Percentiles rank a stretch among this genome's conserved stretches.
Evolutionary conservation across 2,113 vertebrate genomes (phyloP).

Genomic region (Euleptes europaea): DNA sequence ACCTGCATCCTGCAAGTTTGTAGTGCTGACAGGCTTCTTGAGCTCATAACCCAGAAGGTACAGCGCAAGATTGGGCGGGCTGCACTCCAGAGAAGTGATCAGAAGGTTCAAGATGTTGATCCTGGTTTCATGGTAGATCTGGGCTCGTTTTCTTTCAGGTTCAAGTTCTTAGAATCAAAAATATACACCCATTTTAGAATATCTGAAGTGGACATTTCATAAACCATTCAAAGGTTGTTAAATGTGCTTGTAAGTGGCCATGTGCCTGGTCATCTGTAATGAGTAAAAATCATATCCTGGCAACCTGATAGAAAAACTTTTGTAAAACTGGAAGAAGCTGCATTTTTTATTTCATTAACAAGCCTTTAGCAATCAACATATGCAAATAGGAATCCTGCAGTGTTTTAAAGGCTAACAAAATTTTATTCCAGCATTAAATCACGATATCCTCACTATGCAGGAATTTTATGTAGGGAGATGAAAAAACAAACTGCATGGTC

Average conservation of each 20-base stretch:
- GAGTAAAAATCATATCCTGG: background rate
- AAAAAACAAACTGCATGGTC: no score
- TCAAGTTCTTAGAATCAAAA: constrained; percentile 73
- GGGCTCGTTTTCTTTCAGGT: constrained; percentile 78
- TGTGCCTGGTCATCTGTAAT: background rate
- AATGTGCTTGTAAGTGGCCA: background rate
- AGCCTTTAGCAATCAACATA: no score
- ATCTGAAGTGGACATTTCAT: background rate
- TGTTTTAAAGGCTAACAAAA: no score
- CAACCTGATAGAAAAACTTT: background rate
- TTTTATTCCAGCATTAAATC: no score
- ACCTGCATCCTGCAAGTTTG: constrained; percentile 97
- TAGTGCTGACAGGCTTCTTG: constrained; percentile 93
- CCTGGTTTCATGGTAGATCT: constrained; percentile 90
- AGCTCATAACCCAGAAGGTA: constrained; percentile 95
- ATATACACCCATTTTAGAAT: constrained; percentile 11
- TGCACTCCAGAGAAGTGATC: constrained; percentile 93
- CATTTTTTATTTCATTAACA: background rate
- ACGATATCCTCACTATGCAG: no score
- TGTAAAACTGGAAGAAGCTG: background rate
- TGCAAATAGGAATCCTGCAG: no score
- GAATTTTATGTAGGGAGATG: no score
- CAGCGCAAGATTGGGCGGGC: constrained; percentile 88
- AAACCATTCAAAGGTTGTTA: background rate
- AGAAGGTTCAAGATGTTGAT: constrained; percentile 96